phyloP scores from a whole-genome alignment of 2,797 vertebrate genomes.

The Eulemur albifrons region DNA sequence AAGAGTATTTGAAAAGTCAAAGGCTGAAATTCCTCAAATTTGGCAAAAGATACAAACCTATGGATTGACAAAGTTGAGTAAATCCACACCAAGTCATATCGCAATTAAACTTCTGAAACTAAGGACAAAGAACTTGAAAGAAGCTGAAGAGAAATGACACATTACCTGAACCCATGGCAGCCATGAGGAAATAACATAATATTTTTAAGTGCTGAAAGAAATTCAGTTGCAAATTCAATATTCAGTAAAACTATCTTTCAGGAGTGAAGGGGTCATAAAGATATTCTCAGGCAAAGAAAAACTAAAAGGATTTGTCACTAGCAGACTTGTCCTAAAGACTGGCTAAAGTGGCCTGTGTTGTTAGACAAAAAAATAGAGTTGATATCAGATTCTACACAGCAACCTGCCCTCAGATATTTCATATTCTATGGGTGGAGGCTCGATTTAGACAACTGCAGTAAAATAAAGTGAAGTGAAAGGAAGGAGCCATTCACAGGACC shows the following conservation, averaged over 20 bases:
- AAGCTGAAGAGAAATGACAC: neutral
- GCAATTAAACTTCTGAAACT: neutral
- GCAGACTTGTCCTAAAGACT: neutral
- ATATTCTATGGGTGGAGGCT: neutral
- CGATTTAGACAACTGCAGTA: neutral
- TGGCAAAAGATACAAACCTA: neutral
- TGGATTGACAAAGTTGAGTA: neutral
- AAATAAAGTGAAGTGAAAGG: neutral
- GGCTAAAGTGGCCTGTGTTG: neutral
- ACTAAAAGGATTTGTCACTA: neutral
- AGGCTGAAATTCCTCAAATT: neutral
- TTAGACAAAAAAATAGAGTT: neutral
- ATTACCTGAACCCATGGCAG: neutral
- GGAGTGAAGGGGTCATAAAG: neutral
- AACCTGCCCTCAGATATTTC: neutral
- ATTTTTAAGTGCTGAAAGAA: neutral
- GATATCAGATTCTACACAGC: neutral
- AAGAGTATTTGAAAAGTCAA: neutral
- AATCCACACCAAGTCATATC: neutral
- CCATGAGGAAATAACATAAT: neutral
- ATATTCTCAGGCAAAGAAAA: neutral
- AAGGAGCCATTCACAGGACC: neutral
- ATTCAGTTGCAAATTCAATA: neutral
- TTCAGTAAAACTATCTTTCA: neutral
- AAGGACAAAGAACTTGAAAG: neutral